Base-by-base conservation (phyloP, 2,113 vertebrate species). In the Ciconia boyciana region DNA sequence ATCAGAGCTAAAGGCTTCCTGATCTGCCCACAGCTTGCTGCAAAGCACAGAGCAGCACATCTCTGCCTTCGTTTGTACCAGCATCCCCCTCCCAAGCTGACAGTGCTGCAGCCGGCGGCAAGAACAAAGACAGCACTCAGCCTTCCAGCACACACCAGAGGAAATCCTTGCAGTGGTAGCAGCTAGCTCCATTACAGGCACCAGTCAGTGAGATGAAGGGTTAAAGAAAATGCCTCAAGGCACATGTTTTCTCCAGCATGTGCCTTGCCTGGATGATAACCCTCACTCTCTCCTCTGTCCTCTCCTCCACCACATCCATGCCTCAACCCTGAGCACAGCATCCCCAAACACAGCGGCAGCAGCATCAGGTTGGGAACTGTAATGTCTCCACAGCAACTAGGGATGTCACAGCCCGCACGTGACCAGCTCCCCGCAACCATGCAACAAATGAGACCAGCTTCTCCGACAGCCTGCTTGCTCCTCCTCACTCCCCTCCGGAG, bases 351-450 rank as follows among this genome's bases (percentile, higher is more conserved):
- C 70, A 51, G 71, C 10, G 1, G 51, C 72, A 57, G 68, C 54
- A 70, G 71, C 79, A 69, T 5, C 51, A 60, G 64, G 61, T 2
- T 76, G 58, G 75, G 57, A 88, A 64, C 66, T 14, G 48, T 14
- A 54, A 43, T 11, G 18, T 83, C 71, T 91, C 93, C 93, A 80
- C 95, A 90, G 93, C 87, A 88, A 87, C 87, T 31, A 54, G 22
- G 46, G 68, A 70, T 86, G 83, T 54, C 93, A 92, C 36, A 54
- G 87, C 68, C 1, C 1, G 0, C 89, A 69, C 2, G 6, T 43
- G 44, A 86, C 41, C 86, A 31, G 26, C 25, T 51, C 75, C 22
- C 87, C 1, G 1, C 76, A 49, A 5, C 57, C 68, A 5, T 3
- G 6, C 68, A 28, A 66, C 65, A 34, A 85, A 44, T 5, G 49